phyloP scores from a whole-genome alignment of 2,888 invertebrate species.

The Mesopsocus fuscifrons region DNA sequence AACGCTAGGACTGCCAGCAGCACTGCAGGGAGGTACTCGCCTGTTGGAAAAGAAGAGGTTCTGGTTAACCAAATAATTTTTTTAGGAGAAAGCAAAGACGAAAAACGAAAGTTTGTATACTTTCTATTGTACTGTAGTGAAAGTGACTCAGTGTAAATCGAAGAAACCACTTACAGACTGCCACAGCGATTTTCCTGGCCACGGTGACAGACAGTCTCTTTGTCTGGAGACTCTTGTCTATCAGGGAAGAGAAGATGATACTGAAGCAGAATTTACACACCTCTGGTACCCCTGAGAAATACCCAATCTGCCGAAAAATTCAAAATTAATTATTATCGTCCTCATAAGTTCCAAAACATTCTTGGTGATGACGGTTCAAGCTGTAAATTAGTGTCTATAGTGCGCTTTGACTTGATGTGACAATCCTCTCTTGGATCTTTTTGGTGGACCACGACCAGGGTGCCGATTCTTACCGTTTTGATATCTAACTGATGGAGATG shows the following conservation, averaged over 20 bases:
- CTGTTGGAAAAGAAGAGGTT: constrained; percentile 12
- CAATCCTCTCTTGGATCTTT: no score
- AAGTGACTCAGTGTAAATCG: no score
- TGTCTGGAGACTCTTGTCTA: constrained; percentile 15
- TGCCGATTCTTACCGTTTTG: constrained; percentile 17
- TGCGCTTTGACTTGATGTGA: no score
- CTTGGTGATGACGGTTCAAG: no score
- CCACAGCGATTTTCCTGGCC: constrained; percentile 16
- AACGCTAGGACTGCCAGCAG: constrained; percentile 14
- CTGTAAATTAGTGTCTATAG: no score
- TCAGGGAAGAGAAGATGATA: constrained; percentile 16
- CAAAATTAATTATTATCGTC: constrained; percentile 4
- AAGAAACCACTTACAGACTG: constrained; percentile 16
- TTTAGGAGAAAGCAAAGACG: background rate
- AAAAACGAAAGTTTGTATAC: background rate
- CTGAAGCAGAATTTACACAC: constrained; percentile 16
- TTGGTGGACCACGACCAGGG: no score
- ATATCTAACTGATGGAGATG: constrained; percentile 16
- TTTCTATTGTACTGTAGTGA: no score
- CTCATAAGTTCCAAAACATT: no score
- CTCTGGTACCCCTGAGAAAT: constrained; percentile 17
- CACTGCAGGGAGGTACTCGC: constrained; percentile 16
- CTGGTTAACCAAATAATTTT: no score
- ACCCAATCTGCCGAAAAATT: constrained; percentile 16
- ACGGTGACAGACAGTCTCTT: constrained; percentile 15